Evolutionary conservation across 2,797 vertebrate species (phyloP).

Genomic region (Morelia viridis): DNA sequence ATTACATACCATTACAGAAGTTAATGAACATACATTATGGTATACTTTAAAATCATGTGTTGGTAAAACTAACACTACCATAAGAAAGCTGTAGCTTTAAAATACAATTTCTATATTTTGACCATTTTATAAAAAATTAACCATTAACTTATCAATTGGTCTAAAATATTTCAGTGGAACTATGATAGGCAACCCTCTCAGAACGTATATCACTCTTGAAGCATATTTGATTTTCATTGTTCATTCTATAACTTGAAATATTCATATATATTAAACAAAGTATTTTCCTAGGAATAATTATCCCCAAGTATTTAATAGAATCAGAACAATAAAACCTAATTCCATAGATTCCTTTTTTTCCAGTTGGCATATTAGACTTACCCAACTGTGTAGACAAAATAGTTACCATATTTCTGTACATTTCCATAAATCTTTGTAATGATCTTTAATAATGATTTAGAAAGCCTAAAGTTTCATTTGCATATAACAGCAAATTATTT

Average conservation of each 20-base stretch:
- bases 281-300: not conserved
- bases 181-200: not conserved
- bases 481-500: not conserved
- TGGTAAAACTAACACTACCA: not conserved
- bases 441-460: constrained; percentile 55
- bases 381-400: not conserved
- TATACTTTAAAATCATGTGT: not conserved
- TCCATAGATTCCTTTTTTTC: not conserved
- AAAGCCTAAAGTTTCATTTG: constrained; percentile 16
- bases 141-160: not conserved
- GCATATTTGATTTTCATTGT: not conserved
- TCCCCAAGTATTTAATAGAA: not conserved
- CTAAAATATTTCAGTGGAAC: not conserved
- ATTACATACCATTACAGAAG: not conserved
- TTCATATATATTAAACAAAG: not conserved
- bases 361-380: not conserved
- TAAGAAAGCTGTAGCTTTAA: not conserved
- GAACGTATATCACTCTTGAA: not conserved
- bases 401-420: constrained; percentile 46
- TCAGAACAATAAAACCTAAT: not conserved
- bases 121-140: not conserved
- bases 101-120: not conserved
- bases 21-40: not conserved
- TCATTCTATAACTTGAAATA: not conserved
- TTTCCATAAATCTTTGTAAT: constrained; percentile 53